A percentile compares a stretch with the other conserved stretches of the same genome.
phyloP scores from a whole-genome alignment of 2,797 vertebrate species.

The Erpetoichthys calabaricus region DNA sequence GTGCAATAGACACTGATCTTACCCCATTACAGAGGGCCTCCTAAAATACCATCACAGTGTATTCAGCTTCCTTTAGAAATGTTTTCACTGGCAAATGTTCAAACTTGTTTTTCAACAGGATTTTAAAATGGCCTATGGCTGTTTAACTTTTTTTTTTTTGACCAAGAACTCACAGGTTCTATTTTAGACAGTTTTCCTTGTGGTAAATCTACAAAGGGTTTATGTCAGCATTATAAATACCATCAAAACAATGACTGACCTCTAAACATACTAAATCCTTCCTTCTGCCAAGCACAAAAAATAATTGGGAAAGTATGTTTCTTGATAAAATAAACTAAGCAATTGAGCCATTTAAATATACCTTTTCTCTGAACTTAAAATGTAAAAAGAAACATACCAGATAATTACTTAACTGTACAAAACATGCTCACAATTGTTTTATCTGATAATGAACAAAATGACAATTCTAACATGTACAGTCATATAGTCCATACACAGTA shows the following conservation, averaged over 20 bases:
- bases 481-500: too few species aligned
- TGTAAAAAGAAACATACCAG: too few species aligned
- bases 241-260: conserved; percentile 7
- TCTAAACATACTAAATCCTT: conserved; percentile 22
- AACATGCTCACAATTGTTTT: too few species aligned
- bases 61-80: conserved; percentile 23
- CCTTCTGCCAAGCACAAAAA: conserved; percentile 34
- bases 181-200: background rate
- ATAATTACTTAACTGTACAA: too few species aligned
- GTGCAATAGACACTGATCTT: background rate
- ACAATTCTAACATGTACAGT: too few species aligned
- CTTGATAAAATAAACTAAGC: conserved; percentile 4
- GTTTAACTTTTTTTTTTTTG: conserved; percentile 1
- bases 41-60: conserved; percentile 14
- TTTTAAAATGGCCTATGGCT: conserved; percentile 18
- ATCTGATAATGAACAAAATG: too few species aligned
- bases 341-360: conserved; percentile 7
- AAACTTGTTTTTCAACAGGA: conserved; percentile 27
- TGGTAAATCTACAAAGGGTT: conserved; percentile 4
- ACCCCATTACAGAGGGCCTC: conserved; percentile 22
- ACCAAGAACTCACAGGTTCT: background rate
- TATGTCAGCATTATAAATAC: conserved; percentile 7
- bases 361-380: too few species aligned
- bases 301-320: conserved; percentile 23
- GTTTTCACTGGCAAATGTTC: conserved; percentile 28